Conservation (phyloP, 2,113 vertebrate species). For the Varanus komodoensis region DNA sequence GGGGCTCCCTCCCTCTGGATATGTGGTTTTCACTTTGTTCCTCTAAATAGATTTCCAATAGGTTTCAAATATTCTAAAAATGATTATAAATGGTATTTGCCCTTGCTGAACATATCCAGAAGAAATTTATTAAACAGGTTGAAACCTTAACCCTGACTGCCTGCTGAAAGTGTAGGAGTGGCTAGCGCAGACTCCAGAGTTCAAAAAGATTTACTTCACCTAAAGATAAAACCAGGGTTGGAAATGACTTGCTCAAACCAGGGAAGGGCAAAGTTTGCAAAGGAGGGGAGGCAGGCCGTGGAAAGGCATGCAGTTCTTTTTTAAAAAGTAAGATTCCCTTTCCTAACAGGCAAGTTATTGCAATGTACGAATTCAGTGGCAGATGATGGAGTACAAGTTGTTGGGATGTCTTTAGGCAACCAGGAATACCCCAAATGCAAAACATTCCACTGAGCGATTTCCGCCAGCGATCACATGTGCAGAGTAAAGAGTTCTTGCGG, state of each 20-base stretch:
- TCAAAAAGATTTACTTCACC: background rate
- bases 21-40: conserved; percentile 14
- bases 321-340: conserved; percentile 14
- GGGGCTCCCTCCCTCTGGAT: background rate
- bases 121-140: background rate
- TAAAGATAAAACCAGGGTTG: conserved; percentile 19
- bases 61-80: background rate
- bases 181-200: conserved; percentile 30
- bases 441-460: background rate
- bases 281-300: conserved; percentile 43
- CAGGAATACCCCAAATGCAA: background rate
- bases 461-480: background rate
- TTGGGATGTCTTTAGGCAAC: background rate
- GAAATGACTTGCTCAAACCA: background rate
- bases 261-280: conserved; percentile 28
- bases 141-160: background rate
- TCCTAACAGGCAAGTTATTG: background rate
- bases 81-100: background rate
- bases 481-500: too few species aligned
- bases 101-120: background rate
- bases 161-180: background rate
- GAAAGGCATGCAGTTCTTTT: conserved; percentile 11
- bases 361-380: background rate
- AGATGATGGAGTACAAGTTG: background rate
- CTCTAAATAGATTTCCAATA: background rate